A percentile compares a stretch with the other conserved stretches of the same genome.
These are phyloP conservation scores for Microcebus lehilahytsara DNA, from an alignment of 2,113 vertebrate species.

Conservation along the genomic window DNA sequence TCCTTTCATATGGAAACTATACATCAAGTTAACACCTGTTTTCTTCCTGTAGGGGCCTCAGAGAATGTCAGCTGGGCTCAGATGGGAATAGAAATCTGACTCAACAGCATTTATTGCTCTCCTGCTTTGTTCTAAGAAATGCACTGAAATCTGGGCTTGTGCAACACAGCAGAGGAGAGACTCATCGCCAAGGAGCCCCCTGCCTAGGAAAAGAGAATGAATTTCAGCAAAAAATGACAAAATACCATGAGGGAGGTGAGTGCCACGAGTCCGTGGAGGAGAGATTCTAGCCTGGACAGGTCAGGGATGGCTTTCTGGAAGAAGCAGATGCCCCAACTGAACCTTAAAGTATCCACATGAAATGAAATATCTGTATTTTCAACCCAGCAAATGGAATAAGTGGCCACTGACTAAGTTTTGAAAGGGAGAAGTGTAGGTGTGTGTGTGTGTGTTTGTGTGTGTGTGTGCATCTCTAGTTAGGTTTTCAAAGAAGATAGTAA, in stretches of 20 bases:
- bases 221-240: not conserved
- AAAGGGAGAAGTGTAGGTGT: not conserved
- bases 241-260: not conserved
- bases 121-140: not conserved
- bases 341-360: not conserved
- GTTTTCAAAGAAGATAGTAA: not conserved
- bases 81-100: not conserved
- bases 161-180: not conserved
- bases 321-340: not conserved
- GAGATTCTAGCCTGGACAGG: accelerated
- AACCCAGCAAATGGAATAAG: not conserved
- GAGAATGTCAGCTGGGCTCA: not conserved
- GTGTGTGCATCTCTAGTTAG: not conserved
- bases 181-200: not conserved
- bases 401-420: not conserved
- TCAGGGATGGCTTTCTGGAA: not conserved
- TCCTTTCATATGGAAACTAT: not conserved
- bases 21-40: not conserved
- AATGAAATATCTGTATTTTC: not conserved
- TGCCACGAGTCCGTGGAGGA: not conserved
- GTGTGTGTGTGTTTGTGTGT: not conserved
- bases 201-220: not conserved
- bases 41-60: not conserved
- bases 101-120: not conserved
- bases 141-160: not conserved